Percentiles rank a stretch among this genome's conserved stretches.
Evolutionary conservation across 2,113 vertebrate species (phyloP).

Genomic region (Ardeotis arabs): DNA sequence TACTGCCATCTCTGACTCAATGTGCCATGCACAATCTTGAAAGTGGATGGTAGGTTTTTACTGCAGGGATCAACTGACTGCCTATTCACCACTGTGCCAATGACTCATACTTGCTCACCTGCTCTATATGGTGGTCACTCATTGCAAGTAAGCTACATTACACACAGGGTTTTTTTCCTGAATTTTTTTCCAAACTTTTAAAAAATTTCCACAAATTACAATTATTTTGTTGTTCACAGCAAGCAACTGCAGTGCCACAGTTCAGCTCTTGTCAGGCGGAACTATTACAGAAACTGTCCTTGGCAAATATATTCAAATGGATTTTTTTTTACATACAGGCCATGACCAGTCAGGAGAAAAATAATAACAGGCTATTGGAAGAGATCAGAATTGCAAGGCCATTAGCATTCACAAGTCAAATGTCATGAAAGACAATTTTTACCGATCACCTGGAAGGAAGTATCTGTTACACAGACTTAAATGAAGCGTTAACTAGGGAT

Average conservation of each 20-base stretch:
- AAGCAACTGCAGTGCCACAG: background rate
- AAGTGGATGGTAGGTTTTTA: background rate
- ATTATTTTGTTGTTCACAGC: background rate
- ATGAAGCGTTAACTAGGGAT: background rate
- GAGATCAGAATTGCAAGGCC: background rate
- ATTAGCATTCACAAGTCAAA: background rate
- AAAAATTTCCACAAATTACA: background rate
- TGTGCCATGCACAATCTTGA: background rate
- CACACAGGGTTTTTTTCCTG: background rate
- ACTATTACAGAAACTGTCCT: background rate
- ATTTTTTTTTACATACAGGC: background rate
- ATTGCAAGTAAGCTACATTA: rapidly evolving
- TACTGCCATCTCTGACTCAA: background rate
- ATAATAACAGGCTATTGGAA: background rate
- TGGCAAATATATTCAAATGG: background rate
- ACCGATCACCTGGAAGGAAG: background rate
- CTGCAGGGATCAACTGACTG: background rate
- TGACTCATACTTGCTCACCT: background rate
- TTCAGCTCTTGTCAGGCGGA: background rate
- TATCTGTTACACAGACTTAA: background rate
- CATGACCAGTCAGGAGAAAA: background rate
- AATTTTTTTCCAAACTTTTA: background rate
- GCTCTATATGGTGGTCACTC: rapidly evolving
- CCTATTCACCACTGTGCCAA: background rate
- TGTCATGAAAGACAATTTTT: background rate